Percentiles rank a stretch among this genome's conserved stretches.
These are phyloP conservation scores for Gadopsis marmoratus DNA, from an alignment of 2,797 vertebrate genomes.

Conservation along the genomic window DNA sequence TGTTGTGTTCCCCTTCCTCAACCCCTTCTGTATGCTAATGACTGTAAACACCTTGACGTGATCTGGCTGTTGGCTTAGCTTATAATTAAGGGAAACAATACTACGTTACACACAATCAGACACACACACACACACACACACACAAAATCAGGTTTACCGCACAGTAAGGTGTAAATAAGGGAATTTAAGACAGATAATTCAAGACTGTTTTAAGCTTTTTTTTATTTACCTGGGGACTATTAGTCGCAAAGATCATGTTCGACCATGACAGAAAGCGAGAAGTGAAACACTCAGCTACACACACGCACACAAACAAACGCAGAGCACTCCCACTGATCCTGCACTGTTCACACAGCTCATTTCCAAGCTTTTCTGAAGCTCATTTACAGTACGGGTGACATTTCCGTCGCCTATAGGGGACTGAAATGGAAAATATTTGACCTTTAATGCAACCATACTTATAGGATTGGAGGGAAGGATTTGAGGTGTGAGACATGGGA, in stretches of 20 bases:
- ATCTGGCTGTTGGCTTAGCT: conserved; percentile 47
- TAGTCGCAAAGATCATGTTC: conserved; percentile 19
- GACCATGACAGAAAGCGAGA: conserved; percentile 1
- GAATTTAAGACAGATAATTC: conserved; percentile 15
- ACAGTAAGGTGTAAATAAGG: not conserved
- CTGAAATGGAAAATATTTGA: conserved; percentile 72
- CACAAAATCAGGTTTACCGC: conserved; percentile 17
- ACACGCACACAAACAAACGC: conserved; percentile 3
- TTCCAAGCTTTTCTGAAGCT: conserved; percentile 55
- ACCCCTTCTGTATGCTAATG: conserved; percentile 73
- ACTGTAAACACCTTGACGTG: conserved; percentile 66
- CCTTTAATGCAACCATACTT: conserved; percentile 70
- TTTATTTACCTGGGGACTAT: conserved; percentile 21
- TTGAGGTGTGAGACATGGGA: conserved; percentile 25
- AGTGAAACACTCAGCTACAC: not conserved
- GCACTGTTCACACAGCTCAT: conserved; percentile 39
- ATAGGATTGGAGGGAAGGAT: conserved; percentile 52
- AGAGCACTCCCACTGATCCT: not conserved
- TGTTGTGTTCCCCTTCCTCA: conserved; percentile 5
- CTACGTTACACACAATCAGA: conserved; percentile 43
- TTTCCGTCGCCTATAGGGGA: conserved; percentile 69
- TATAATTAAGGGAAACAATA: conserved; percentile 59
- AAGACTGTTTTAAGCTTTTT: conserved; percentile 10
- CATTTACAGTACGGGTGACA: conserved; percentile 67
- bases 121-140: conserved; percentile 32